Base-by-base conservation (phyloP, 2,797 vertebrate genomes). In the Coregonus ussuriensis region DNA sequence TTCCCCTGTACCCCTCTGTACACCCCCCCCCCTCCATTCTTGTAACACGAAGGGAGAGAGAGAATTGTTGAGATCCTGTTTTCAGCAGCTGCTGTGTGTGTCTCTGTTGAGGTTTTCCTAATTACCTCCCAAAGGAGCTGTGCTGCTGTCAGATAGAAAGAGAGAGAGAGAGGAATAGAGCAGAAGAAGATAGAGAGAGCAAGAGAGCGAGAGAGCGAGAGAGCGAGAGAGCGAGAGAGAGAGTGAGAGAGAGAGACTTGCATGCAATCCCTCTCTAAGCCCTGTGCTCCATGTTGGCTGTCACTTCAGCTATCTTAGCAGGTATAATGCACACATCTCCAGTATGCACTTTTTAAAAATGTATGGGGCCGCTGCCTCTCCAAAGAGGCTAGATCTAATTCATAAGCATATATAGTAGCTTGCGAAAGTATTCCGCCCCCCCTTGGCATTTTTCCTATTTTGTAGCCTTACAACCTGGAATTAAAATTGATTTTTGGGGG, bases 51-150 rank as follows among this genome's bases (percentile, higher is more conserved):
- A 76, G 71, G 80, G 78, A 83, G 74, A 87, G 80, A 62, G 81
- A 84, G 89, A 84, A 80, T 81, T 81, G 88, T 86, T 77, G 83
- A 62, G 87, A 85, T 85, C 81, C 87, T 89, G 92, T 93, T 92
- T 92, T 91, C 86, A 89, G 87, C 88, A 90, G 91, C 88, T 92
- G 91, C 84, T 85, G 84, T 85, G 85, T 90, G 86, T 87, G 87
- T 92, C 86, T 92, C 89, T 88, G 89, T 88, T 89, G 89, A 91
- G 84, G 87, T 93, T 92, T 92, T 88, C 86, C 89, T 95, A 95
- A 94, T 95, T 94, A 92, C 91, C 90, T 95, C 94, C 93, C 94
- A 87, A 86, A 93, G 94, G 93, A 94, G 83, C 77, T 35, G 63
- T 33, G 54, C 82, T 90, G 87, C 88, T 92, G 91, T 91, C 88